phyloP scores from a whole-genome alignment of 2,888 invertebrate species.

The Balanococcus diminutus region DNA sequence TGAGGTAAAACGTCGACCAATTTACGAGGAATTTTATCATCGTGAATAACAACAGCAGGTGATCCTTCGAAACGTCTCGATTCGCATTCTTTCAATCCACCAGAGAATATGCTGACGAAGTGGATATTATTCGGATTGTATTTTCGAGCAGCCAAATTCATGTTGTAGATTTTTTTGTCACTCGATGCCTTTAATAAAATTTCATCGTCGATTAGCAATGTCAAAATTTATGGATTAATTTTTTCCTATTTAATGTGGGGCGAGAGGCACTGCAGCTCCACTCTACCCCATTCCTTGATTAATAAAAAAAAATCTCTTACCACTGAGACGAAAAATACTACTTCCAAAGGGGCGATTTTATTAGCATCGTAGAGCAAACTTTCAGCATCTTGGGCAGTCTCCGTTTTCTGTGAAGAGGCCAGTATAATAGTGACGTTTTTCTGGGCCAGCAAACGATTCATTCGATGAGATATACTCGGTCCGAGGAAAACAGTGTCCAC shows the following conservation, averaged over 20 bases:
- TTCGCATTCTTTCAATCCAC: constrained; percentile 43
- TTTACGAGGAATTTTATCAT: background rate
- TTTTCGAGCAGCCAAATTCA: background rate
- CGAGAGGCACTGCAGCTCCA: too few species aligned
- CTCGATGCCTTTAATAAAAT: background rate
- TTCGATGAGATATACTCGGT: constrained; percentile 1
- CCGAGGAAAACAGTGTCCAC: constrained; percentile 26
- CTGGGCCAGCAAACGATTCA: constrained; percentile 40
- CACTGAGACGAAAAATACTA: constrained; percentile 22
- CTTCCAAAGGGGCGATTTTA: constrained; percentile 44
- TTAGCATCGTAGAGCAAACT: constrained; percentile 3
- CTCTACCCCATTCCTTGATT: too few species aligned
- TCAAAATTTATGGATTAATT: too few species aligned
- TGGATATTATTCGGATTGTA: background rate
- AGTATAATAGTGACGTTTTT: constrained; percentile 33
- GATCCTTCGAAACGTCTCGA: background rate
- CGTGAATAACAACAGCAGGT: constrained; percentile 31
- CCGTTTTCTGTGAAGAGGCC: background rate
- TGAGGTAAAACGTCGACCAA: background rate
- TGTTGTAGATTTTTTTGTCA: background rate
- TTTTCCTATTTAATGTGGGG: too few species aligned
- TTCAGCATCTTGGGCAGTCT: background rate
- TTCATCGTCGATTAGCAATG: background rate
- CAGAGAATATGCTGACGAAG: constrained; percentile 34
- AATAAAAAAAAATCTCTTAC: too few species aligned